Base-by-base conservation (phyloP, 2,888 invertebrate genomes). In the Thelaira solivaga region DNA sequence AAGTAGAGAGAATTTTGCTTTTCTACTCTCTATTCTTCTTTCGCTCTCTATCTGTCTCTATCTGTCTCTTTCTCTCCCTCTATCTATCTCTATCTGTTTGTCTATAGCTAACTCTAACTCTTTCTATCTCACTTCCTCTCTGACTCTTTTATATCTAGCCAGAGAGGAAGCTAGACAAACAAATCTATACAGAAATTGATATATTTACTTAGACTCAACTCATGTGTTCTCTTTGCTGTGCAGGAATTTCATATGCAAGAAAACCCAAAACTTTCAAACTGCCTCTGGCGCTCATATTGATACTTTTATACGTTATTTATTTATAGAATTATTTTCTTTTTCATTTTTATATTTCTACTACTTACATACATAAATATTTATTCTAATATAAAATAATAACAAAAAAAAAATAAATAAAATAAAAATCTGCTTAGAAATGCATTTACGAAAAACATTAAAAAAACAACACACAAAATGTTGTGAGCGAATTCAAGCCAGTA, bases 121-220 rank as follows among this genome's bases (percentile, higher is more conserved):
- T n/a, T n/a, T n/a, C n/a, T n/a, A 18, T 26, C 57, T 61, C 31
- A 29, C 20, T 3, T 11, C 4, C 41, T 13, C 10, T 24, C 2
- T 29, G 24, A 26, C 18, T 59, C 6, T 24, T 18, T 26, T n/a
- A 47, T 2, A 34, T 22, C 49, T 41, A 39, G 29, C 62, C 64
- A 69, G 47, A 62, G 71, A 71, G 64, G 59, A 59, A 71, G 76
- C 49, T 64, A 76, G 71, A 64, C 45, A 47, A 20, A 55, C 1
- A n/a, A 3, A 39, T 5, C n/a, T 10, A 16, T 39, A 62, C 39
- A 45, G 18, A 31, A n/a, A n/a, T n/a, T n/a, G n/a, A n/a, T n/a
- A n/a, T n/a, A n/a, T n/a, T n/a, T n/a, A n/a, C n/a, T n/a, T n/a
- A n/a, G n/a, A n/a, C n/a, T n/a, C n/a, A n/a, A n/a, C n/a, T n/a